phyloP scores from a whole-genome alignment of 2,113 vertebrate species.

The Fulica atra region DNA sequence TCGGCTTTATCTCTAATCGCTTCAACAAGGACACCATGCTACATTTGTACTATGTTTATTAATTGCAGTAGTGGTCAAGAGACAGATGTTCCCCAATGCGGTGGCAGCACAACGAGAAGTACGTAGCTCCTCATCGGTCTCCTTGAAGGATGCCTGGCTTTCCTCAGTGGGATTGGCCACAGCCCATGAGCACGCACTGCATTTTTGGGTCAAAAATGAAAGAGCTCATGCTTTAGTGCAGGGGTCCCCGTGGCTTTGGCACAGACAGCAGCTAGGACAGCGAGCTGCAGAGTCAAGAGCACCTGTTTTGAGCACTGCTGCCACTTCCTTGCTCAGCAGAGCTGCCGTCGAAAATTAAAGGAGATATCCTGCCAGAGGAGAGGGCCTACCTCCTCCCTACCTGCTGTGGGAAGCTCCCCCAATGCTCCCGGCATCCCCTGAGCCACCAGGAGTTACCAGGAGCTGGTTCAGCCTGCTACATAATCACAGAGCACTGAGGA shows the following conservation, averaged over 20 bases:
- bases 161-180: not conserved
- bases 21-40: not conserved
- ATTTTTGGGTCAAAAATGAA: not conserved
- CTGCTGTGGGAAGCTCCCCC: not conserved
- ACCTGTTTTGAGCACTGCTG: not conserved
- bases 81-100: not conserved
- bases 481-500: not conserved
- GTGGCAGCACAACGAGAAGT: not conserved
- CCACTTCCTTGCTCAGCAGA: not conserved
- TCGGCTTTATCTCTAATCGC: not conserved
- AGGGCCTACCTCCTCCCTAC: not conserved
- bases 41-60: not conserved
- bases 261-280: not conserved
- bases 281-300: not conserved
- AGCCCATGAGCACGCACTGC: not conserved
- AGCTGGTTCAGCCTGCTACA: not conserved
- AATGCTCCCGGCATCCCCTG: not conserved
- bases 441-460: not conserved
- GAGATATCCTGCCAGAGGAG: not conserved
- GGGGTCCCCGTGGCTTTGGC: not conserved
- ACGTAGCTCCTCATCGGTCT: rapidly evolving
- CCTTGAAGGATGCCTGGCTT: not conserved
- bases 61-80: not conserved
- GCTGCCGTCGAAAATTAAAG: not conserved
- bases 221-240: not conserved